Conservation (phyloP, 2,888 invertebrate genomes). For the Campaea margaritaria region DNA sequence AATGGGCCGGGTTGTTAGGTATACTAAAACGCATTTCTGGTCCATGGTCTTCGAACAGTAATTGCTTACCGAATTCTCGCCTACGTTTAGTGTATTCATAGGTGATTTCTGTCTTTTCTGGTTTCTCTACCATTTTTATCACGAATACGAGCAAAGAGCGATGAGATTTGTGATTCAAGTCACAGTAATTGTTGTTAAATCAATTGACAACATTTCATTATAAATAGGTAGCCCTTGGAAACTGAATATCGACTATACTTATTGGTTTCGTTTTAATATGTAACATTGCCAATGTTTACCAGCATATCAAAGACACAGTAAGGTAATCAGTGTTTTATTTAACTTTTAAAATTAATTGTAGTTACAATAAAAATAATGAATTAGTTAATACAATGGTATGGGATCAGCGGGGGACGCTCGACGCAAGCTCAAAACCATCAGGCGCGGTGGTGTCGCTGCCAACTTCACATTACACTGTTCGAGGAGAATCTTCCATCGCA, state of each 20-base stretch:
- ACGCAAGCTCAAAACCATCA: constrained; percentile 66
- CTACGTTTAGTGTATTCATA: constrained; percentile 88
- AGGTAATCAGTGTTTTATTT: background rate
- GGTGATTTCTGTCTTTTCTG: constrained; percentile 69
- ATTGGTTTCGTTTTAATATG: constrained; percentile 1
- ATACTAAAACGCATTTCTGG: constrained; percentile 87
- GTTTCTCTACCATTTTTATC: constrained; percentile 63
- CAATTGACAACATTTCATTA: constrained; percentile 3
- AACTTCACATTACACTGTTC: constrained; percentile 87
- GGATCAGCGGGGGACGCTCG: constrained; percentile 73
- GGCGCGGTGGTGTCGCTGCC: constrained; percentile 66
- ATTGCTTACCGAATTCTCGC: constrained; percentile 89
- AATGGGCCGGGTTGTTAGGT: constrained; percentile 84
- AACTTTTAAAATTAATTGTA: background rate
- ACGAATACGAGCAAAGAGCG: background rate
- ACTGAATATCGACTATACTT: constrained; percentile 15
- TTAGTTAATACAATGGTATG: constrained; percentile 69
- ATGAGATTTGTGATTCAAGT: background rate
- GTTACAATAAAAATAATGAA: constrained; percentile 1
- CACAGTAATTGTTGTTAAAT: constrained; percentile 12
- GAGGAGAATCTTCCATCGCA: constrained; percentile 88
- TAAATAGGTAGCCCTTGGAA: constrained; percentile 9
- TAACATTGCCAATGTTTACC: background rate
- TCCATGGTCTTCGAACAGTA: constrained; percentile 88
- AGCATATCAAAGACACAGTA: too few species aligned